Evolutionary conservation across 2,797 vertebrate genomes (phyloP), one percentile per base, ranked within the genome.

Genomic region (Lepus oiostolus): DNA sequence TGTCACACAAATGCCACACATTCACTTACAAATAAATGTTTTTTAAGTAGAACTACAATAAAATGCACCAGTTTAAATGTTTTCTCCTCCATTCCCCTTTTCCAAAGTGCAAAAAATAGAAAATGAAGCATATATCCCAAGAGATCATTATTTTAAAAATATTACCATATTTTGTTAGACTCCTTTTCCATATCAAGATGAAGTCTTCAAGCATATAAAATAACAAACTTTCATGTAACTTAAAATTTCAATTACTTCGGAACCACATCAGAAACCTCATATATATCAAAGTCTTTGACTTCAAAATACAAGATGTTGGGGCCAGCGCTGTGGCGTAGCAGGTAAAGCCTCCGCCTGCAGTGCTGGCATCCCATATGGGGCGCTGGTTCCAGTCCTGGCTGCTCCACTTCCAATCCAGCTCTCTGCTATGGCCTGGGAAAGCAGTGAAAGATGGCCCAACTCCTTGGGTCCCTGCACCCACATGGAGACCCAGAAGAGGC

Each of bases 161-260:
- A 22, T 74, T 52, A 88, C 47, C 19, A 70, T 70, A 71, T 91
- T 90, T 89, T 86, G 9, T 30, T 86, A 42, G n/a, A 87, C 35
- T 96, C 54, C 22, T 12, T 8, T 81, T 84, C 62, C 54, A 70
- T 7, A 24, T 76, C 50, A 91, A 88, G 13, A 91, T 60, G 21
- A 95, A 91, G 32, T 1, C 50, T 81, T 79, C 79, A 84, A 83
- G 94, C 71, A 81, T 0, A 90, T 54, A 93, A 91, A 96, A 65
- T 42, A 76, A 54, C 9, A 84, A 94, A 92, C 7, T 12, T 82
- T 10, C 26, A 87, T 7, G 11, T 65, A 77, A 9, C 62, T 89
- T 60, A 77, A 88, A 93, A 35, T 92, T 54, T 93, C n/a, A 87
- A 84, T 63, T 92, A 88, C 58, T 89, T 81, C 91, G 52, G 94